Conservation (phyloP, 2,113 vertebrate genomes). For the Zootoca vivipara region DNA sequence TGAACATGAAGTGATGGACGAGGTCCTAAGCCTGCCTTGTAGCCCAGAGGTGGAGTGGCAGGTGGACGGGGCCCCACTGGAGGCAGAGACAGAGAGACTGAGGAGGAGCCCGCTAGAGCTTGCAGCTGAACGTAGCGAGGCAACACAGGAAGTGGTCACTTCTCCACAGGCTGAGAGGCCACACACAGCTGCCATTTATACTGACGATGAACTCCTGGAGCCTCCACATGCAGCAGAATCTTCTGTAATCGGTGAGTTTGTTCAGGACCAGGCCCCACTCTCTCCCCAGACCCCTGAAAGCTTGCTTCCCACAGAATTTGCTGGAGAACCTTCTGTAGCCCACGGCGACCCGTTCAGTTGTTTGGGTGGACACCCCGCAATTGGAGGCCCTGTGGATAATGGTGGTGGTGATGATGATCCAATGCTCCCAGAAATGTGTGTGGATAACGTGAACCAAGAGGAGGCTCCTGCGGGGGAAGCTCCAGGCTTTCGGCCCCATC, state of each 20-base stretch:
- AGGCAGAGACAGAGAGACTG: background rate
- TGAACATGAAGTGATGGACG: too few species aligned
- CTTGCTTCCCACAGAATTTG: background rate
- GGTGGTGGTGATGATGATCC: background rate
- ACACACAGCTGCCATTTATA: too few species aligned
- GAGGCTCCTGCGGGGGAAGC: background rate
- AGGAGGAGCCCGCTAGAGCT: background rate
- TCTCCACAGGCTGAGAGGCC: background rate
- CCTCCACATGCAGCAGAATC: background rate
- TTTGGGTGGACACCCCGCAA: background rate
- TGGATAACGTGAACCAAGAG: background rate
- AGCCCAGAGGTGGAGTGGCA: background rate
- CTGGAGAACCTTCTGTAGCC: background rate
- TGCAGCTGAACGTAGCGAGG: too few species aligned
- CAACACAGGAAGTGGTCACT: background rate
- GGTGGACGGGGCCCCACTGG: background rate
- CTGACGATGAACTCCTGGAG: background rate
- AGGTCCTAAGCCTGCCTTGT: background rate
- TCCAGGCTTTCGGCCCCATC: background rate
- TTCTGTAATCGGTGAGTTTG: background rate
- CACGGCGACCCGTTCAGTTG: background rate
- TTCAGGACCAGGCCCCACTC: background rate
- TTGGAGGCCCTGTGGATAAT: background rate
- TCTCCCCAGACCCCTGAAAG: too few species aligned
- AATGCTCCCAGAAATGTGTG: background rate